Evolutionary conservation across 2,888 invertebrate species (phyloP), one percentile per base, ranked within the genome.

Genomic region (Lutraria lutraria): DNA sequence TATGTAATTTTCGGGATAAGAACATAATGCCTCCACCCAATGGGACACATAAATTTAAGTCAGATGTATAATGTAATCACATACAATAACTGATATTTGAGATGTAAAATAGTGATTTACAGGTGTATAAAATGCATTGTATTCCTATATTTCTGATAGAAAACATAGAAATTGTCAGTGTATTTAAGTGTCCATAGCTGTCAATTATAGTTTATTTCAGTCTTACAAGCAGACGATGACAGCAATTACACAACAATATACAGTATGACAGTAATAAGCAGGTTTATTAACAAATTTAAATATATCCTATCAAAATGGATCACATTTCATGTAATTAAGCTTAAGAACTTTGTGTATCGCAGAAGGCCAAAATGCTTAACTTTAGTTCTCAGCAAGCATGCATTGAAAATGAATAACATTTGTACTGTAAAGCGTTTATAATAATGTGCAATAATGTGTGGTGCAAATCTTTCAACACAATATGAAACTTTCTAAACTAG

Each of bases 121-220:
- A 76, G 76, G 76, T 76, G 76, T 76, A 76, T 31, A 19, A 76
- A 31, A 34, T 76, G 76, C 76, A 76, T 76, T 76, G 34, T 34
- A 34, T 31, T 76, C 8, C 16, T 76, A 15, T 31, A 31, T 76
- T 76, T 72, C 15, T 13, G 12, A 8, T 29, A 6, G 16, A 31
- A 76, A 3, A 19, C 19, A 21, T 56, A 15, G 0, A 31, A 31
- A 15, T 76, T 76, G 76, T 76, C 15, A 2, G 19, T 16, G 29
- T 13, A 16, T 76, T 13, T 31, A 76, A 29, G 72, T 63, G 12
- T n/a, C n/a, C 25, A 63, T 25, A 25, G 15, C 15, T 34, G 34
- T 76, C 76, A 76, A 76, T 76, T 76, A 76, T 76, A 25, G 76
- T 34, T 15, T 72, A 72, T 13, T 16, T 72, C 31, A 16, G 8